phyloP scores from a whole-genome alignment of 2,888 invertebrate species.

The Zhuqinia jingwanae region DNA sequence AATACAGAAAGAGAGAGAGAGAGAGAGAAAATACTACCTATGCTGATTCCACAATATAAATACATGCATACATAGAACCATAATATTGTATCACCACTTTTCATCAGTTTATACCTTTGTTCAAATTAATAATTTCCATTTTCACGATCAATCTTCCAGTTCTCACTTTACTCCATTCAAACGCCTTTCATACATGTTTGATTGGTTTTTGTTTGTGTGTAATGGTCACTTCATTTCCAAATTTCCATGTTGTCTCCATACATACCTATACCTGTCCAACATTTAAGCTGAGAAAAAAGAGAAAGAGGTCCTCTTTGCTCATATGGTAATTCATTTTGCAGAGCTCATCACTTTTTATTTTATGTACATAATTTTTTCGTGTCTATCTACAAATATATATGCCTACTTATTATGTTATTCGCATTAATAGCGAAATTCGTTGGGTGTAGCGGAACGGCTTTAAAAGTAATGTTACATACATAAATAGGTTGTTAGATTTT shows the following conservation, averaged over 20 bases:
- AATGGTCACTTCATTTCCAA: conserved; percentile 41
- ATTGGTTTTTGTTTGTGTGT: conserved; percentile 38
- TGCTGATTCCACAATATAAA: neutral
- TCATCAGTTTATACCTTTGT: neutral
- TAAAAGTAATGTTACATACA: neutral
- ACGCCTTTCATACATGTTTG: conserved; percentile 41
- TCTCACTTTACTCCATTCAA: neutral
- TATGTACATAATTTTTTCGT: neutral
- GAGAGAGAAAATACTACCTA: neutral
- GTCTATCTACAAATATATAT: neutral
- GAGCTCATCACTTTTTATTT: conserved; percentile 18
- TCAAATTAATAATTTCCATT: conserved; percentile 20
- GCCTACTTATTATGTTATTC: neutral
- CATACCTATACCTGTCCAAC: neutral
- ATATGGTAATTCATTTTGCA: too few species aligned
- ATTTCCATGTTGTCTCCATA: neutral
- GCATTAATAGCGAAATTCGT: too few species aligned
- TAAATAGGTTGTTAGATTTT: too few species aligned
- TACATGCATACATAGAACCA: neutral
- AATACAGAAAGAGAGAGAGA: neutral
- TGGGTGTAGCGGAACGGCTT: too few species aligned
- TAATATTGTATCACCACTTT: neutral
- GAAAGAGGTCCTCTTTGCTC: neutral
- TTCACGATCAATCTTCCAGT: neutral
- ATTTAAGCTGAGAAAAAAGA: neutral